Percentiles rank a stretch among this genome's conserved stretches.
phyloP scores from a whole-genome alignment of 2,113 vertebrate genomes.

The Leucosticte australis region DNA sequence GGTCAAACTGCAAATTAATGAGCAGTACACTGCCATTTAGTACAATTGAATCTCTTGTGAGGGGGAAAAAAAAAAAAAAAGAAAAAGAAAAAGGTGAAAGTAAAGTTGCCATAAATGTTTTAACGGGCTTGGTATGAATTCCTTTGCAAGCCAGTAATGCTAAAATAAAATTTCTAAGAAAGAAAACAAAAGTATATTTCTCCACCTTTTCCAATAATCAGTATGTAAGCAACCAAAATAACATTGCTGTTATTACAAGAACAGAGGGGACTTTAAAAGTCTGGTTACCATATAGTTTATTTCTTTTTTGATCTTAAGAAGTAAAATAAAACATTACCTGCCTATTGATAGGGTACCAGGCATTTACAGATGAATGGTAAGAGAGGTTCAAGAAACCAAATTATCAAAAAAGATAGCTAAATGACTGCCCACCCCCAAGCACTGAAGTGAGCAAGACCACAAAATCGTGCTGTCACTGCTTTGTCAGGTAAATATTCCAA shows the following conservation, averaged over 20 bases:
- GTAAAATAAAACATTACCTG: background rate
- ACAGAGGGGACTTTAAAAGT: background rate
- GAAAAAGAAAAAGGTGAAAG: background rate
- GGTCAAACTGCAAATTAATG: background rate
- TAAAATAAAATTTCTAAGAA: background rate
- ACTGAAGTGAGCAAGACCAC: background rate
- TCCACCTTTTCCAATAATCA: background rate
- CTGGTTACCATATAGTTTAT: background rate
- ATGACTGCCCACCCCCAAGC: fast-evolving
- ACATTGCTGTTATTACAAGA: background rate
- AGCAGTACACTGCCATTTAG: background rate
- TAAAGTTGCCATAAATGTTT: background rate
- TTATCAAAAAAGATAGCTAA: background rate
- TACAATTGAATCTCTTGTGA: background rate
- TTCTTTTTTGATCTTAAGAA: background rate
- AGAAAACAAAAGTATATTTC: background rate
- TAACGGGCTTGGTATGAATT: background rate
- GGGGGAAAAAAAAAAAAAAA: background rate
- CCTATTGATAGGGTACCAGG: background rate
- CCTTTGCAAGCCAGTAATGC: background rate
- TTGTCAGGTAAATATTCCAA: background rate
- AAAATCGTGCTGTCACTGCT: background rate
- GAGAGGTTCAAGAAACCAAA: background rate
- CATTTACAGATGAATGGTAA: background rate
- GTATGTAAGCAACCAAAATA: background rate